A percentile compares a stretch with the other conserved stretches of the same genome.
Evolutionary conservation across 2,797 vertebrate genomes (phyloP).

Genomic region (Kryptolebias ocellatus): DNA sequence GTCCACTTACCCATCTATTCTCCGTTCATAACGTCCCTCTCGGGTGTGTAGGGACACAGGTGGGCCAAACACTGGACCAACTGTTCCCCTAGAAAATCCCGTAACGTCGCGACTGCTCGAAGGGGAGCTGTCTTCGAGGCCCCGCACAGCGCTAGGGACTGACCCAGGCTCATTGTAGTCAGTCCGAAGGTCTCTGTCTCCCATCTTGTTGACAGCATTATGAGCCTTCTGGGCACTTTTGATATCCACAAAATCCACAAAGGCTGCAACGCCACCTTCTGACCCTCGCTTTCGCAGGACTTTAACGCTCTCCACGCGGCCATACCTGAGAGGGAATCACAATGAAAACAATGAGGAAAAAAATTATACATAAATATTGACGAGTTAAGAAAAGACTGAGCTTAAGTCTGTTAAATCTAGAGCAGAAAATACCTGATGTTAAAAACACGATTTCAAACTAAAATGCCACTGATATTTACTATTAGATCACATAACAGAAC

Average conservation of each 20-base stretch:
- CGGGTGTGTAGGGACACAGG: constrained; percentile 98
- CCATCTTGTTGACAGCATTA: constrained; percentile 99
- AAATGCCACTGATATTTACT: neutral
- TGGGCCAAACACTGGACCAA: constrained; percentile 95
- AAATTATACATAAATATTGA: constrained; percentile 26
- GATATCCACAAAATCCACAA: constrained; percentile 99
- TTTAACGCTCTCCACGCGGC: constrained; percentile 99
- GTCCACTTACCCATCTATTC: constrained; percentile 99
- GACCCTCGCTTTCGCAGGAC: constrained; percentile 98
- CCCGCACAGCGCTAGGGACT: constrained; percentile 96
- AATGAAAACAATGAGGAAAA: constrained; percentile 42
- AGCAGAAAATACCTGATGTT: neutral
- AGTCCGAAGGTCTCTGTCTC: constrained; percentile 98
- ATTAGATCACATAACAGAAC: neutral
- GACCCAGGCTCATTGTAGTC: constrained; percentile 99
- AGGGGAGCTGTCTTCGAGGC: constrained; percentile 98
- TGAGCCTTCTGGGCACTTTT: constrained; percentile 99
- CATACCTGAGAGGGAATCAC: constrained; percentile 88
- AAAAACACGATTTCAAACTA: neutral
- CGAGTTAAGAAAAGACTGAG: neutral
- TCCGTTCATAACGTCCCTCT: constrained; percentile 99
- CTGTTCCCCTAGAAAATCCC: constrained; percentile 98
- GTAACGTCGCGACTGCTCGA: constrained; percentile 99
- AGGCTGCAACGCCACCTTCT: constrained; percentile 98
- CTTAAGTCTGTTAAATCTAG: too few species aligned